Conservation (phyloP, 1,140 invertebrate genomes). For the Nebria ingens region DNA sequence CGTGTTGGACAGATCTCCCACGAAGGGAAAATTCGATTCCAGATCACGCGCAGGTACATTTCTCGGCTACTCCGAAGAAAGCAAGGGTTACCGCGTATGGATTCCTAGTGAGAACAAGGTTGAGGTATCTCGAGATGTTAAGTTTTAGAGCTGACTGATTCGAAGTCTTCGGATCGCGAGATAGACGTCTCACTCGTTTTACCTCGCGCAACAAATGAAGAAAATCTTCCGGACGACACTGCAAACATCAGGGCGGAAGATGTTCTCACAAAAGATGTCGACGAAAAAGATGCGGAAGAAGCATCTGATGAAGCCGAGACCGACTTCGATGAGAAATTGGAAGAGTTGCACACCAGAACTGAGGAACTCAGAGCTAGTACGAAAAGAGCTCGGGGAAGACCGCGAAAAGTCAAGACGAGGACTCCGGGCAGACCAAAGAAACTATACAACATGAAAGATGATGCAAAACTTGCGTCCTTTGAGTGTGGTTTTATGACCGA, state of each 20-base stretch:
- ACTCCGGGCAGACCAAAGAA: too few species aligned
- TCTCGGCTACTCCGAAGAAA: slow-evolving; percentile 27
- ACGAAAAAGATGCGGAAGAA: neutral
- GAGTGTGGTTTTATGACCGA: neutral
- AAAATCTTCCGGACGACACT: too few species aligned
- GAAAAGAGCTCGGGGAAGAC: too few species aligned
- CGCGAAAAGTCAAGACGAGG: too few species aligned
- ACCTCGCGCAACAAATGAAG: neutral
- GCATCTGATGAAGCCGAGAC: neutral
- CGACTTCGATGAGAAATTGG: too few species aligned
- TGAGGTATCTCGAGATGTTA: slow-evolving; percentile 15
- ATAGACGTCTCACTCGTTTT: neutral
- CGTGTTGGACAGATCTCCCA: slow-evolving; percentile 13
- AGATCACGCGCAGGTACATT: slow-evolving; percentile 21
- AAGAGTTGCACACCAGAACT: too few species aligned
- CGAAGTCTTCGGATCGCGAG: too few species aligned
- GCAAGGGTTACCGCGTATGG: slow-evolving; percentile 29
- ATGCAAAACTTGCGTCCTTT: neutral
- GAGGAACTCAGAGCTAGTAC: too few species aligned
- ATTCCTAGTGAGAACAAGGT: slow-evolving; percentile 23
- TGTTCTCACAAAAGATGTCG: neutral
- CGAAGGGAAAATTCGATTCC: slow-evolving; percentile 23
- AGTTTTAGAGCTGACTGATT: slow-evolving; percentile 2
- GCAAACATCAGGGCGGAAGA: neutral
- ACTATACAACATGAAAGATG: too few species aligned